Evolutionary conservation across 2,888 invertebrate genomes (phyloP).

Genomic region (Pharmacophagus antenor): DNA sequence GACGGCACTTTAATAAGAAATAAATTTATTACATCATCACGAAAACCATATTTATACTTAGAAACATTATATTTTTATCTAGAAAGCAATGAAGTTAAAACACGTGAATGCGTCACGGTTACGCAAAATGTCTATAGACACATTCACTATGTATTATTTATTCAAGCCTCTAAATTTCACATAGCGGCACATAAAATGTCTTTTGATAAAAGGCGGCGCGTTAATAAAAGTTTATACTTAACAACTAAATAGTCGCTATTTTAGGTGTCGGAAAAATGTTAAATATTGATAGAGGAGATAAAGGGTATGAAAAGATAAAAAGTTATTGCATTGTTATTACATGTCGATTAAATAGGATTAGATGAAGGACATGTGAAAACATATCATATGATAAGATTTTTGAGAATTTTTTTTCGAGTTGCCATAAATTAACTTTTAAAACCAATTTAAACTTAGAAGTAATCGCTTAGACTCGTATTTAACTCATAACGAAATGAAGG

Average conservation of each 20-base stretch:
- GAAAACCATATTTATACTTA: too few species aligned
- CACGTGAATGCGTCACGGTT: constrained; percentile 3
- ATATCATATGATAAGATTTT: neutral
- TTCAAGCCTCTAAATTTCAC: constrained; percentile 16
- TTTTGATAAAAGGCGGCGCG: constrained; percentile 17
- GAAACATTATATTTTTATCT: neutral
- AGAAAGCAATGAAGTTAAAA: too few species aligned
- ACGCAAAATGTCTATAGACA: neutral
- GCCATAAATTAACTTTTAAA: too few species aligned
- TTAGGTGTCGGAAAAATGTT: constrained; percentile 9
- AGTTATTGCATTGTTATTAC: constrained; percentile 7
- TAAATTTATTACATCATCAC: too few species aligned
- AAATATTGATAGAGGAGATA: constrained; percentile 15
- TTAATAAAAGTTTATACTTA: constrained; percentile 22
- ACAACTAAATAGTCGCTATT: constrained; percentile 18
- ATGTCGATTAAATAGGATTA: neutral
- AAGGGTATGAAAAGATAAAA: constrained; percentile 18
- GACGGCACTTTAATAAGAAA: too few species aligned
- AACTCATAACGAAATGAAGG: too few species aligned
- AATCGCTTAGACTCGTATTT: too few species aligned
- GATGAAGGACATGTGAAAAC: neutral
- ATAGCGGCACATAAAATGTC: neutral
- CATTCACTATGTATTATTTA: constrained; percentile 9
- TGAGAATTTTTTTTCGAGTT: too few species aligned
- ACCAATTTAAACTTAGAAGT: too few species aligned